Conservation (phyloP, 1,140 invertebrate species). For the Bradysia coprophila region DNA sequence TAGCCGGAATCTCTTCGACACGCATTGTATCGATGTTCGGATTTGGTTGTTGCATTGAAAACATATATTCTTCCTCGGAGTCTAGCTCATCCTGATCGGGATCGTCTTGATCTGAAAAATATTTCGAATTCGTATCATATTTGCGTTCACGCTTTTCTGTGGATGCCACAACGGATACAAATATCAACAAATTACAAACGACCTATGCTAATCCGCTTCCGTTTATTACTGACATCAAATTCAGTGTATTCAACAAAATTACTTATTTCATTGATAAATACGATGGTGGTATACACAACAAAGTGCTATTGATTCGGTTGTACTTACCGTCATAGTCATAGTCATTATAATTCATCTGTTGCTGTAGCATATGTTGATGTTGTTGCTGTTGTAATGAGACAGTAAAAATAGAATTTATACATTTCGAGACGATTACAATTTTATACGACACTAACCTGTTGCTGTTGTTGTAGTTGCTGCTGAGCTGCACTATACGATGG, state of each 20-base stretch:
- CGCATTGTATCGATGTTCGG: slow-evolving; percentile 54
- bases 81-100: slow-evolving; percentile 29
- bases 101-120: slow-evolving; percentile 17
- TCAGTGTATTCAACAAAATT: no score
- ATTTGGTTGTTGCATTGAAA: slow-evolving; percentile 30
- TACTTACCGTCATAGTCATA: slow-evolving; percentile 47
- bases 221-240: no score
- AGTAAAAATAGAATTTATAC: no score
- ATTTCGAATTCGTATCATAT: no score
- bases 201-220: neutral
- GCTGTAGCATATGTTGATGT: neutral
- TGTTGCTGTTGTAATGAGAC: neutral
- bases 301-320: slow-evolving; percentile 6
- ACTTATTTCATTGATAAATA: neutral
- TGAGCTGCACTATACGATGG: no score
- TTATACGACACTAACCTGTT: no score
- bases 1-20: slow-evolving; percentile 77
- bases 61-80: slow-evolving; percentile 26
- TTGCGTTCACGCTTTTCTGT: no score
- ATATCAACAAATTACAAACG: no score
- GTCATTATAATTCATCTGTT: slow-evolving; percentile 21
- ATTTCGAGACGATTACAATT: no score
- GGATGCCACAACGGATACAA: no score
- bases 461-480: no score
- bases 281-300: neutral